Evolutionary conservation across 2,888 invertebrate species (phyloP), one percentile per base, ranked within the genome.

Genomic region (Tridacna crocea): DNA sequence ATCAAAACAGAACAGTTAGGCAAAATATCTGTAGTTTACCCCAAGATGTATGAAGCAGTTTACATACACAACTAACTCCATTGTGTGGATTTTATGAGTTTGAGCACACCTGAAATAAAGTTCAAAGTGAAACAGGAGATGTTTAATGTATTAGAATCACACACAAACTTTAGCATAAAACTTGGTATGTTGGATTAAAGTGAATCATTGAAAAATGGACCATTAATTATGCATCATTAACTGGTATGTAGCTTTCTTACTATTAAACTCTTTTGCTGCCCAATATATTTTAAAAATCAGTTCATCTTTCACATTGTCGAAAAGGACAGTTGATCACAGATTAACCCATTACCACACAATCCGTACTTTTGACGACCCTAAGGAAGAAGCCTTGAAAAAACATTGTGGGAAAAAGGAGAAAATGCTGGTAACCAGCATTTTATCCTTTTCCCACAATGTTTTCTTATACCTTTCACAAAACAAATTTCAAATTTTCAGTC

Each of bases 41-140:
- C 51, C 70, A 46, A 3, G 17, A 19, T 22, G 47, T 47, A 70
- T 70, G 51, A 70, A 70, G 70, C 70, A 26, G 61, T 61, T 4
- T 22, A 61, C 22, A 61, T 19, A 66, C 51, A 70, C 70, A 70
- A 70, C 70, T 47, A 51, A 70, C 70, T 51, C 70, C 24, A 70
- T 70, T 70, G 70, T 70, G 70, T 70, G 70, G 70, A 51, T 51
- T 70, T 70, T 70, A 70, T 51, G 70, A 70, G 48, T 70, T 70
- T 24, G 51, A 19, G 51, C 70, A 70, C 70, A 70, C 70, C 70
- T 70, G 70, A 70, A 70, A n/a, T 51, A 22, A 10, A 51, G 48
- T 70, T 70, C 70, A 70, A 70, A 70, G 70, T 70, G 70, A 70
- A 70, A 70, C 26, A 15, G 22, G 70, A 70, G 47, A 46, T 51